These are phyloP conservation scores for Axea sp. DNA, from an alignment of 2,888 invertebrate genomes.

Conservation along the genomic window DNA sequence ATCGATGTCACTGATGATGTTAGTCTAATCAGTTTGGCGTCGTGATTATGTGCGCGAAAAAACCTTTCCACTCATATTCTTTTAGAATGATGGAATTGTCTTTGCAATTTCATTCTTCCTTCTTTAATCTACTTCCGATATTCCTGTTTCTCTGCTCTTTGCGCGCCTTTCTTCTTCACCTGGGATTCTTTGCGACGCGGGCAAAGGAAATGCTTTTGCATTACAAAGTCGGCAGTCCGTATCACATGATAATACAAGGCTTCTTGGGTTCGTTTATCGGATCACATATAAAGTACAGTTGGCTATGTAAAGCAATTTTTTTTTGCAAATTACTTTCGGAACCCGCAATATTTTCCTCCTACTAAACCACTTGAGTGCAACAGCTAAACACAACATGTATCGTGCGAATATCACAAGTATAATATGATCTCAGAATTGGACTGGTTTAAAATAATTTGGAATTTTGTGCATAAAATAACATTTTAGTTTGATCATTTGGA, in stretches of 20 bases:
- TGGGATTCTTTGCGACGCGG: conserved; percentile 20
- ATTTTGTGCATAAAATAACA: too few relatives aligned
- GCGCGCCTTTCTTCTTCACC: conserved; percentile 18
- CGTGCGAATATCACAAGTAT: too few relatives aligned
- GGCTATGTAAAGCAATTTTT: conserved; percentile 47
- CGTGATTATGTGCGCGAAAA: conserved; percentile 13
- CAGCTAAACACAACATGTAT: too few relatives aligned
- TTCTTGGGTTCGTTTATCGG: conserved; percentile 56
- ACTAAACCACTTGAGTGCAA: neutral
- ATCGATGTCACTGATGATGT: conserved; percentile 5
- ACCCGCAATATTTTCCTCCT: conserved; percentile 24
- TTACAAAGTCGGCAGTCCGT: conserved; percentile 60
- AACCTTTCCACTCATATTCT: conserved; percentile 36
- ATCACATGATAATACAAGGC: conserved; percentile 55
- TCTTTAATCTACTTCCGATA: conserved; percentile 51
- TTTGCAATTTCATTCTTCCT: conserved; percentile 49
- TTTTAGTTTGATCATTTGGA: too few relatives aligned
- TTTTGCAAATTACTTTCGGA: conserved; percentile 34
- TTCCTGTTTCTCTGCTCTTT: conserved; percentile 19
- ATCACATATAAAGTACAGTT: conserved; percentile 53
- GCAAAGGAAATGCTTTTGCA: conserved; percentile 57
- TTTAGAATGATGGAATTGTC: conserved; percentile 47
- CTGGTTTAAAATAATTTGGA: too few relatives aligned
- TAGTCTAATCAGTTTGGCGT: conserved; percentile 4
- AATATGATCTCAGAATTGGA: too few relatives aligned